These are phyloP conservation scores for Xenopus borealis DNA, from an alignment of 2,113 vertebrate species.

Conservation along the genomic window DNA sequence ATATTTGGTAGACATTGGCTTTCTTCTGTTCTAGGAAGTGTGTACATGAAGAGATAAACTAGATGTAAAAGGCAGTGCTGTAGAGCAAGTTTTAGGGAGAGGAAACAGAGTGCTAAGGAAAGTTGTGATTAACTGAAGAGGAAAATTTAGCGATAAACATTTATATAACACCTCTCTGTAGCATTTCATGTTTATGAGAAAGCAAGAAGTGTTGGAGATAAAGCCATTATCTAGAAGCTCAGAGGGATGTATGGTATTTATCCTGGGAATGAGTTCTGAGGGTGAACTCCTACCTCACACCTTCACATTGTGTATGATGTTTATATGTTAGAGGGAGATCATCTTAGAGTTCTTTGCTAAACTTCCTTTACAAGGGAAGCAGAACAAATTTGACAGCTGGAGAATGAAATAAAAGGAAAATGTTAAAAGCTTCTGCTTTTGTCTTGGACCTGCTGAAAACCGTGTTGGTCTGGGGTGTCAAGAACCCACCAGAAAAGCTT, in stretches of 20 bases:
- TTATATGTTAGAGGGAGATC: conserved; percentile 11
- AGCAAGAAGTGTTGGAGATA: conserved; percentile 20
- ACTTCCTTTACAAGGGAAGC: conserved; percentile 29
- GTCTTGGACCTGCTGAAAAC: neutral
- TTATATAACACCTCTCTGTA: conserved; percentile 16
- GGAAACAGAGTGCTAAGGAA: no score
- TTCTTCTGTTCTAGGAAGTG: no score
- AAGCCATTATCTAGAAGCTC: conserved; percentile 13
- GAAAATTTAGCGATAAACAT: conserved; percentile 23
- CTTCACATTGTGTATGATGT: conserved; percentile 38
- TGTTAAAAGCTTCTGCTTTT: conserved; percentile 14
- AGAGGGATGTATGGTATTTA: conserved; percentile 34
- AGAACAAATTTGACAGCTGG: conserved; percentile 18
- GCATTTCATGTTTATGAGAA: conserved; percentile 19
- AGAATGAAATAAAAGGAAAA: conserved; percentile 25
- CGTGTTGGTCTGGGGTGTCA: no score
- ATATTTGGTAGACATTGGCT: no score
- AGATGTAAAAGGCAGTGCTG: no score
- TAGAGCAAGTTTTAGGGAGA: no score
- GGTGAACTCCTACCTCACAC: conserved; percentile 25
- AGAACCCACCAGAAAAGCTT: no score
- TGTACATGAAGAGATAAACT: no score
- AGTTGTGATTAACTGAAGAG: neutral
- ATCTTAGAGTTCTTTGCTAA: neutral
- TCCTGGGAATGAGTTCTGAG: conserved; percentile 28